Percentiles rank a stretch among this genome's conserved stretches.
Conservation (phyloP, 2,113 vertebrate species). For the Epinephelus lanceolatus region DNA sequence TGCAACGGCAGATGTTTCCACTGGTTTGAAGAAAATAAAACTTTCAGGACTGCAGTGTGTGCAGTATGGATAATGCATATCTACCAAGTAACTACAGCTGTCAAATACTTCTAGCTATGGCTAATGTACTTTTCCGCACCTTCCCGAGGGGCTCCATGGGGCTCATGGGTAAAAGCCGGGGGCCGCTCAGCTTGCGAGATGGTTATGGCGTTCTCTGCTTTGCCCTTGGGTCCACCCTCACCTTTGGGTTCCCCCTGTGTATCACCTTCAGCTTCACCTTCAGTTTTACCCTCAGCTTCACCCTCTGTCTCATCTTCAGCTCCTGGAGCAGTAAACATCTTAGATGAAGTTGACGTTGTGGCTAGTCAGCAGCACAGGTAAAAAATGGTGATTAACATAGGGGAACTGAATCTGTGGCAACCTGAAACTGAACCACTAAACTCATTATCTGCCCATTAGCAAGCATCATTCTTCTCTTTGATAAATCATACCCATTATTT, state of each 20-base stretch:
- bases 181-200: constrained; percentile 7
- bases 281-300: neutral
- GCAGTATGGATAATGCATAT: neutral
- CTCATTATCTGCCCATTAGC: constrained; percentile 27
- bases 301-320: neutral
- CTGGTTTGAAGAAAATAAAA: neutral
- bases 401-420: constrained; percentile 19
- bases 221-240: neutral
- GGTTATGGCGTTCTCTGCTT: constrained; percentile 3
- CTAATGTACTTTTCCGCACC: constrained; percentile 54
- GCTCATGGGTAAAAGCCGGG: constrained; percentile 24
- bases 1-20: neutral
- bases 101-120: constrained; percentile 8
- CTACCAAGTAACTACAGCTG: neutral
- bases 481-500: constrained; percentile 20
- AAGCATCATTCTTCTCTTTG: constrained; percentile 7
- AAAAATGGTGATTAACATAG: constrained; percentile 17
- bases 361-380: constrained; percentile 25
- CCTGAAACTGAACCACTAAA: constrained; percentile 15
- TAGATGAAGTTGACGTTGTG: neutral
- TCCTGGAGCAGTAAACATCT: neutral
- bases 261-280: neutral
- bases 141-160: constrained; percentile 37
- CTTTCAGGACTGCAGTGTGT: neutral
- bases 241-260: neutral